Evolutionary conservation across 2,113 vertebrate species (phyloP).

Genomic region (Mus pahari): DNA sequence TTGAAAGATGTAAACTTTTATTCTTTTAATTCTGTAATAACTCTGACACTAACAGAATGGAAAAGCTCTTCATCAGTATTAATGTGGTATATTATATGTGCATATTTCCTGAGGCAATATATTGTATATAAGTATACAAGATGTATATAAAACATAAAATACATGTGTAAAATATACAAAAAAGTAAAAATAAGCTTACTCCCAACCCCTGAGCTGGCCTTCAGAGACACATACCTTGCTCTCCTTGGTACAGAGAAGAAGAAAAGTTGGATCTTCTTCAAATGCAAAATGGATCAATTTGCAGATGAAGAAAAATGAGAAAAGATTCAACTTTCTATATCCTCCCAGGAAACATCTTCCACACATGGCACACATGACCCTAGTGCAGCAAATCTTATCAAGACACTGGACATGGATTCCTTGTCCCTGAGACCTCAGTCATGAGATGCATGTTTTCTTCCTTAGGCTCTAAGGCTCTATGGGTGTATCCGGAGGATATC

Average conservation of each 20-base stretch:
- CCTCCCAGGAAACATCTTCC: background rate
- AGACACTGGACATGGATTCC: background rate
- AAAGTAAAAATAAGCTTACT: background rate
- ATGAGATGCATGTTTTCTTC: background rate
- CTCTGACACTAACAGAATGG: background rate
- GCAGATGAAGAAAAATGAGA: background rate
- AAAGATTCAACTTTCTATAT: too few species aligned
- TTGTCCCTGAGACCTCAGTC: background rate
- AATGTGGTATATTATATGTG: background rate
- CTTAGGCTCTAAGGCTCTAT: background rate
- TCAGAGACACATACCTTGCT: background rate
- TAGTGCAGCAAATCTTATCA: background rate
- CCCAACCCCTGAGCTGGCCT: background rate
- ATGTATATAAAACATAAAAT: too few species aligned
- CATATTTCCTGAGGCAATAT: background rate
- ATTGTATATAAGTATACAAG: too few species aligned
- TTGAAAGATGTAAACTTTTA: background rate
- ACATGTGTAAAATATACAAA: too few species aligned
- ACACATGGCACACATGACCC: too few species aligned
- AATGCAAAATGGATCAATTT: background rate
- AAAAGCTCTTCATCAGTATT: background rate
- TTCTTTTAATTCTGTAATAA: background rate
- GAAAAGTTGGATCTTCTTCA: background rate
- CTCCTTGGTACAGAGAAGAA: background rate
- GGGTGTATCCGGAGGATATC: too few species aligned